Base-by-base conservation (phyloP, 2,113 vertebrate genomes). In the Alces alces region DNA sequence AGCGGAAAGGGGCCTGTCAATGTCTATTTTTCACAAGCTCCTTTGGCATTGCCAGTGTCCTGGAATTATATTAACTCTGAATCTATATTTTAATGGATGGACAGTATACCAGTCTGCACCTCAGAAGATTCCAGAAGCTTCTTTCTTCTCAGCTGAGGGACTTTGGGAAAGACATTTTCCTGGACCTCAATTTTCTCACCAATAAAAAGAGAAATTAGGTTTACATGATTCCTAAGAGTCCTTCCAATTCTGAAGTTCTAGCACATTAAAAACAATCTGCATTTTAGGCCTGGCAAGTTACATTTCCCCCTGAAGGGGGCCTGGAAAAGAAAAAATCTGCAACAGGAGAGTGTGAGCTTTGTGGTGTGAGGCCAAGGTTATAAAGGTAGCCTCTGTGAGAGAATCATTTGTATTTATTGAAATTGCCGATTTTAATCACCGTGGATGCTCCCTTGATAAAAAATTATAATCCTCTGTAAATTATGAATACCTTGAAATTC, bases 401-500 rank as follows among this genome's bases (percentile, higher is more conserved):
- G 21, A 82, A 80, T 43, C 85, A 13, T 94, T 85, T 89, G 27
- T 89, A 27, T 98, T 98, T 97, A 92, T 95, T 93, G 91, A 96
- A 90, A 85, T 94, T 36, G n/a, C 90, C 52, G 91, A 91, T 96
- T 95, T 91, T 57, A 60, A 78, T 98, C n/a, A 70, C 87, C 30
- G 91, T 36, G 92, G 97, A 90, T 85, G 33, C 54, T 97, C 12
- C 93, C 97, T 96, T 96, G 54, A 84, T 97, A 57, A n/a, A 43
- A 88, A 91, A 52, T 73, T 96, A 94, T 8, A 94, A 97, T 95
- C 92, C 50, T 16, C 96, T 97, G 45, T 64, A 98, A 97, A 95
- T 96, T 79, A 78, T 3, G 76, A 97, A 58, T 97, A 98, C 97
- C 98, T 98, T 98, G 97, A 97, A 98, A 98, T 96, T 98, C 98